Evolutionary conservation across 2,888 invertebrate species (phyloP).

Genomic region (Drosophila mimetica): DNA sequence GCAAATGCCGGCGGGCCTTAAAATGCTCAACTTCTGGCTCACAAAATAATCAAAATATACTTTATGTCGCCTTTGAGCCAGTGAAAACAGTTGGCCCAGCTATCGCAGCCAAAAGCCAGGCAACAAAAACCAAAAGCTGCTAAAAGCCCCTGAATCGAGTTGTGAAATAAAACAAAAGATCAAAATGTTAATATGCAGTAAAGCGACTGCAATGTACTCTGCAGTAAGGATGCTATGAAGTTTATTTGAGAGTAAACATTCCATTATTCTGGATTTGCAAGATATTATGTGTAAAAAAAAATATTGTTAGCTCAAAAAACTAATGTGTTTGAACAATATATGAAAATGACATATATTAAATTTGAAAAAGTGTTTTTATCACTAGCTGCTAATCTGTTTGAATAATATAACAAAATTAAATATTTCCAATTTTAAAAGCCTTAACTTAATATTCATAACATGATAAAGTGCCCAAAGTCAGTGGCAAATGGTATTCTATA

Average conservation of each 20-base stretch:
- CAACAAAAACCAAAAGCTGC: constrained; percentile 18
- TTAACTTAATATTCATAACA: background rate
- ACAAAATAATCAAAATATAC: constrained; percentile 72
- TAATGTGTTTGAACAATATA: too few species aligned
- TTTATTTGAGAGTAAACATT: too few species aligned
- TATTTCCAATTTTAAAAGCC: too few species aligned
- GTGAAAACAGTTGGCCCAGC: constrained; percentile 39
- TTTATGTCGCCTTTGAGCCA: constrained; percentile 56
- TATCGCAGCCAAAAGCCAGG: constrained; percentile 32
- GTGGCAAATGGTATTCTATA: background rate
- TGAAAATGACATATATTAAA: too few species aligned
- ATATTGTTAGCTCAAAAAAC: too few species aligned
- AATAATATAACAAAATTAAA: too few species aligned
- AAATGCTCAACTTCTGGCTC: constrained; percentile 61
- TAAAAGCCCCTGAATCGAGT: constrained; percentile 58
- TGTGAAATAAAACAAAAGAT: constrained; percentile 43
- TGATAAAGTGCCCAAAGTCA: background rate
- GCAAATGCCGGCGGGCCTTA: constrained; percentile 63
- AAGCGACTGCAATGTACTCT: constrained; percentile 8
- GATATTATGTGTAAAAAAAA: too few species aligned
- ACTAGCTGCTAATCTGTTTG: too few species aligned
- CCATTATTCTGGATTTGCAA: background rate
- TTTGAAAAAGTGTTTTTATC: too few species aligned
- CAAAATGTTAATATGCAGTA: constrained; percentile 7
- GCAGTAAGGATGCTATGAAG: too few species aligned